Evolutionary conservation across 2,888 invertebrate genomes (phyloP), one percentile per base, ranked within the genome.

Genomic region (Phragmatobia fuliginosa): DNA sequence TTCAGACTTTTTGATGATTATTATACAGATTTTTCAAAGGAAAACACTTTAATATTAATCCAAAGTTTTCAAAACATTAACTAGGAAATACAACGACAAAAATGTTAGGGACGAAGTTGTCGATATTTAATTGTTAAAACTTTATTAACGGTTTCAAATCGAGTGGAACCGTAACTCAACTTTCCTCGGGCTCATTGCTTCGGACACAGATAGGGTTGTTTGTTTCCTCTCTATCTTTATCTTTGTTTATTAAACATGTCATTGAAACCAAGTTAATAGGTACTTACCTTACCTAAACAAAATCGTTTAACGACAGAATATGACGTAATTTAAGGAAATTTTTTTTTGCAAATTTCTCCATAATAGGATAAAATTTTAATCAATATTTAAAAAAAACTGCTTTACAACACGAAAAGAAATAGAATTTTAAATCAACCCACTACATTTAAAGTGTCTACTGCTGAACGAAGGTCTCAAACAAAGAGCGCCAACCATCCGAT

Each of bases 81-180:
- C 64, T 64, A 76, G 71, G 69, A 68, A 72, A 75, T 70, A 63
- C 52, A 67, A 60, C 63, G 62, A 62, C 76, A 80, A 78, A 82
- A 78, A 67, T 70, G 71, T 72, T 70, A 68, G 33, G 68, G 62
- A 45, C 66, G 64, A 73, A 81, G 71, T 81, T 79, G 68, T 72
- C 75, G 69, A 75, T 80, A 75, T 77, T 79, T 78, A 72, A 85
- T 84, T 84, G 87, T 85, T 83, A 77, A 82, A 87, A 86, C 83
- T 86, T 86, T 83, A 82, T 81, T 79, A 80, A 77, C 83, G 73
- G 84, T 78, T 78, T 69, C 75, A 75, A 79, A 80, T 81, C 68
- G 77, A 81, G 81, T 77, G 77, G 72, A 82, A 79, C 83, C 70
- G 79, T 77, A 75, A 68, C 68, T 68, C 72, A 82, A 82, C 79